Conservation (phyloP, 2,797 vertebrate species). For the Melanitta fusca region DNA sequence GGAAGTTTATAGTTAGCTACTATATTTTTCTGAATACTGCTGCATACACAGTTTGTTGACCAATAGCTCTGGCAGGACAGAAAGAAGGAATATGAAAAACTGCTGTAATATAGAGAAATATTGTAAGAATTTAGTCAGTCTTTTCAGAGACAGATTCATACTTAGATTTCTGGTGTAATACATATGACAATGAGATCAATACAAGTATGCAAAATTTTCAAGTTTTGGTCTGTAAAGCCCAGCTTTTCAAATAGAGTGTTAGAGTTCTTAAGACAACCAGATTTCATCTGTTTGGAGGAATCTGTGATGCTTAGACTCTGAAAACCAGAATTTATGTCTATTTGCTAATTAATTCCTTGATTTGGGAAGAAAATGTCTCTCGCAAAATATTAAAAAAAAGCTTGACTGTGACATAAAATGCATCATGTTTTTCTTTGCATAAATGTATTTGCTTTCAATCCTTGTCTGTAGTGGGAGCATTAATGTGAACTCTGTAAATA, state of each 20-base stretch:
- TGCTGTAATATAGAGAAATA: slow-evolving; percentile 2
- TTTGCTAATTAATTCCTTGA: not conserved
- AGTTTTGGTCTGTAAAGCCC: not conserved
- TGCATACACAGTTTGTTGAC: not conserved
- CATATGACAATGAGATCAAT: not conserved
- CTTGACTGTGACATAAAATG: not conserved
- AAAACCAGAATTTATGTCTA: not conserved
- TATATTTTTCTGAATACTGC: slow-evolving; percentile 8
- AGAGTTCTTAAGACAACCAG: not conserved
- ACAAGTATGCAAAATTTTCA: not conserved
- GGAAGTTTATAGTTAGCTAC: not conserved
- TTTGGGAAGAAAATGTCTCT: not conserved
- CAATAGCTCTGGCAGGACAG: not conserved
- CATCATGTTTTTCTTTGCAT: not conserved
- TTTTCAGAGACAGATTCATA: slow-evolving; percentile 4
- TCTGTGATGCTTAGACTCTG: not conserved
- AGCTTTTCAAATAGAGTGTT: not conserved
- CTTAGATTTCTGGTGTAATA: not conserved
- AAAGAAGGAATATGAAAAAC: slow-evolving; percentile 2
- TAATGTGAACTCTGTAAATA: not conserved
- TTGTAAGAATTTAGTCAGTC: not conserved
- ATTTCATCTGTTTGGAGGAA: not conserved
- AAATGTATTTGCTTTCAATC: not conserved
- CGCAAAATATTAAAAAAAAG: not conserved
- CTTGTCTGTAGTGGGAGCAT: not conserved